phyloP scores from a whole-genome alignment of 2,888 invertebrate species.

The Orthonychiurus folsomi region DNA sequence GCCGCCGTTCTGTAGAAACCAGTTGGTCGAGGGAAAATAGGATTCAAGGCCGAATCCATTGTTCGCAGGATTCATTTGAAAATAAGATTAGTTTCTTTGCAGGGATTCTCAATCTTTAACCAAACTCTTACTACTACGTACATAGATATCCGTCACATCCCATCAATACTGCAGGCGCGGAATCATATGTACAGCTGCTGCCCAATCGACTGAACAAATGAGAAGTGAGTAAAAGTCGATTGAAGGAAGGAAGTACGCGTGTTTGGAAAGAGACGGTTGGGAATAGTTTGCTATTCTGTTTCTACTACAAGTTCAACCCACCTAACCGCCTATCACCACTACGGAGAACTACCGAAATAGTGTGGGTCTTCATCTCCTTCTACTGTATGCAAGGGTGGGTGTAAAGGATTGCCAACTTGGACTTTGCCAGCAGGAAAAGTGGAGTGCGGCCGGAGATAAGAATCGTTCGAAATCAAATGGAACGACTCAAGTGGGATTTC shows the following conservation, averaged over 20 bases:
- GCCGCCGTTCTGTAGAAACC: background rate
- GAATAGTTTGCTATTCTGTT: background rate
- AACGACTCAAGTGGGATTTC: conserved; percentile 24
- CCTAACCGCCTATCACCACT: too few relatives aligned
- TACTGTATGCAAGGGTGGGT: too few relatives aligned
- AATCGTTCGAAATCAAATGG: conserved; percentile 12
- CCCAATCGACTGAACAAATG: background rate
- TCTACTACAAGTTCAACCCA: background rate
- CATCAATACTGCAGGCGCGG: too few relatives aligned
- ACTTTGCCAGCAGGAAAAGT: conserved; percentile 9
- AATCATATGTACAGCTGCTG: too few relatives aligned
- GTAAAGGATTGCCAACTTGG: conserved; percentile 16
- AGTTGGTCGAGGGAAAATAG: background rate
- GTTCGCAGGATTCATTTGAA: background rate
- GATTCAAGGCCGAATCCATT: background rate
- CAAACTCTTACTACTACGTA: too few relatives aligned
- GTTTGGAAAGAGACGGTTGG: background rate
- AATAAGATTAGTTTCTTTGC: background rate
- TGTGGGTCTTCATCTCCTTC: too few relatives aligned
- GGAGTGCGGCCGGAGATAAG: background rate
- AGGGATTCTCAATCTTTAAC: background rate
- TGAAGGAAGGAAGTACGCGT: background rate
- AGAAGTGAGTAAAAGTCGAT: background rate
- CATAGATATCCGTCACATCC: too few relatives aligned
- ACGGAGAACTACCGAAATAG: too few relatives aligned